Conservation (phyloP, 1,140 invertebrate species). For the Heliconius himera region DNA sequence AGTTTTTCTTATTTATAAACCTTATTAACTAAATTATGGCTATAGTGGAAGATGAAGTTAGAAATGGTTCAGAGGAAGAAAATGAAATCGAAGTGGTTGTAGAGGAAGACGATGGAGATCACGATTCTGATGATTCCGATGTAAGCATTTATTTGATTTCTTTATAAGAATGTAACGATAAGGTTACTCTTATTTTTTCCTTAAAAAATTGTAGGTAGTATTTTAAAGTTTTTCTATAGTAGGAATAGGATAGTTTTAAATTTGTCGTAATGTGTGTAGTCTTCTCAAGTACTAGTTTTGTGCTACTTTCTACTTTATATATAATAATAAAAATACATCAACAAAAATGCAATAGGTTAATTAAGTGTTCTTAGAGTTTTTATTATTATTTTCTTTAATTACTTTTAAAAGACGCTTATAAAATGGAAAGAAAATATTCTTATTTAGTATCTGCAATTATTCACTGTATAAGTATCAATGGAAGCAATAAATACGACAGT, state of each 20-base stretch:
- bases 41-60: constrained; percentile 74
- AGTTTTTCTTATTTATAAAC: constrained; percentile 25
- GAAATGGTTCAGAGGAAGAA: constrained; percentile 76
- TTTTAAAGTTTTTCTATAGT: background rate
- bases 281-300: background rate
- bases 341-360: too few species aligned
- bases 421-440: too few species aligned
- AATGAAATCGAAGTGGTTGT: constrained; percentile 75
- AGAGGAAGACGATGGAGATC: constrained; percentile 70
- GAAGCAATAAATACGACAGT: too few species aligned
- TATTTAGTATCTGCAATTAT: too few species aligned
- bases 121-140: constrained; percentile 73
- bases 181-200: constrained; percentile 21
- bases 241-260: background rate
- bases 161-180: constrained; percentile 16
- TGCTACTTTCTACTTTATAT: background rate
- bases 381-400: too few species aligned
- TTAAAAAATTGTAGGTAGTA: background rate
- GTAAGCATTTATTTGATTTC: constrained; percentile 50
- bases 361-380: too few species aligned
- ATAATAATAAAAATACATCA: too few species aligned
- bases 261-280: background rate
- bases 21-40: constrained; percentile 56
- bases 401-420: too few species aligned
- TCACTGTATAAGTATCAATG: too few species aligned